Conservation (phyloP, 1,140 invertebrate species). For the Ostrea denselamellosa region DNA sequence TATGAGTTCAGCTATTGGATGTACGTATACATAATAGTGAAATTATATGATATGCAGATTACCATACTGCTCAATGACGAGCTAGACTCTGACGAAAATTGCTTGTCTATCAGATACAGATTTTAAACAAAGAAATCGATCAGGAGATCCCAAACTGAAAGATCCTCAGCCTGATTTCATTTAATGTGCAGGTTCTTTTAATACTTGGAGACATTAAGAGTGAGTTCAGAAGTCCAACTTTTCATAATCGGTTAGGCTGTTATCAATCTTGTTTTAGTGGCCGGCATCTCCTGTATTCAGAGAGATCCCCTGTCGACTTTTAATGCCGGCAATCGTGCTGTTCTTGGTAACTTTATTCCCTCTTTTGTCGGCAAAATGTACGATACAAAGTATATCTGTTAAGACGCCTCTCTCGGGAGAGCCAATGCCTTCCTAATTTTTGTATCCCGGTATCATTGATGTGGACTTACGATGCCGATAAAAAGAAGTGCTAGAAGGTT, state of each 20-base stretch:
- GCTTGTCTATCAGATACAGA: no score
- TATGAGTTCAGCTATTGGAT: no score
- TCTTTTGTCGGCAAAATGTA: not conserved
- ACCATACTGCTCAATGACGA: no score
- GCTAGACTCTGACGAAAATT: no score
- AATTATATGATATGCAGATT: no score
- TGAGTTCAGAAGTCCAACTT: constrained; percentile 13
- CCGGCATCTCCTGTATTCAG: not conserved
- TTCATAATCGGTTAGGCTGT: not conserved
- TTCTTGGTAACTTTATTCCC: not conserved
- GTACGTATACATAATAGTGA: no score
- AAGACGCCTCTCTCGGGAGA: not conserved
- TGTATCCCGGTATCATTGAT: not conserved
- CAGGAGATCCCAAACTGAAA: not conserved
- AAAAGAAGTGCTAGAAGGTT: not conserved
- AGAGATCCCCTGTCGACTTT: not conserved
- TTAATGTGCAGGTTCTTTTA: not conserved
- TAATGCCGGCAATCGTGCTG: not conserved
- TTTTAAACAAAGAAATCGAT: not conserved
- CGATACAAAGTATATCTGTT: not conserved
- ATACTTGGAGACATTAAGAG: not conserved
- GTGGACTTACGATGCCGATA: not conserved
- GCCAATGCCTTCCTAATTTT: not conserved
- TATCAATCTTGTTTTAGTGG: not conserved
- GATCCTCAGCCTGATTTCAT: not conserved